phyloP scores from a whole-genome alignment of 2,113 vertebrate genomes.

The Etia nguti region DNA sequence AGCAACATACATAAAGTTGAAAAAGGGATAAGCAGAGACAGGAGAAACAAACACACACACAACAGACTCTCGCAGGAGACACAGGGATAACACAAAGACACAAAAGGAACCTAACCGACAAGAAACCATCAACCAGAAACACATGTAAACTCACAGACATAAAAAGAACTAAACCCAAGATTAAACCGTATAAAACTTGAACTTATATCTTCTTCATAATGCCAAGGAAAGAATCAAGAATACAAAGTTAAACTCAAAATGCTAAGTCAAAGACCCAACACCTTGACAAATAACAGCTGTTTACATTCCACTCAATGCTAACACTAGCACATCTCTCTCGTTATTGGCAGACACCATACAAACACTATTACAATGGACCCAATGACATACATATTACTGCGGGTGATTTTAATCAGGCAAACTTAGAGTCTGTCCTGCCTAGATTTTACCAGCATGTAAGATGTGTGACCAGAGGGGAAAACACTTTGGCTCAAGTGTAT shows the following conservation, averaged over 20 bases:
- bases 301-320: background rate
- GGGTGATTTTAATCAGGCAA: background rate
- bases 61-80: background rate
- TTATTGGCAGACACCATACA: background rate
- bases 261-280: no score
- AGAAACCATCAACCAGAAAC: background rate
- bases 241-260: background rate
- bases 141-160: background rate
- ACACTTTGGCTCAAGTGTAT: background rate
- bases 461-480: background rate
- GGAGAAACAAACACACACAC: background rate
- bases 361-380: background rate
- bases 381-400: background rate
- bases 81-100: background rate
- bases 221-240: background rate
- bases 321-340: background rate
- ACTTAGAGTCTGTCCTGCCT: background rate
- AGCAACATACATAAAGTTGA: no score
- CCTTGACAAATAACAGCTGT: background rate
- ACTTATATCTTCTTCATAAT: background rate
- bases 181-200: background rate
- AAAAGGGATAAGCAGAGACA: background rate
- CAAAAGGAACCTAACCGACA: background rate
- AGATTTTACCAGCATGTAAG: background rate
- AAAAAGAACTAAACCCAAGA: background rate